phyloP scores from a whole-genome alignment of 23 tunicate species.

The Trididemnum clinides region DNA sequence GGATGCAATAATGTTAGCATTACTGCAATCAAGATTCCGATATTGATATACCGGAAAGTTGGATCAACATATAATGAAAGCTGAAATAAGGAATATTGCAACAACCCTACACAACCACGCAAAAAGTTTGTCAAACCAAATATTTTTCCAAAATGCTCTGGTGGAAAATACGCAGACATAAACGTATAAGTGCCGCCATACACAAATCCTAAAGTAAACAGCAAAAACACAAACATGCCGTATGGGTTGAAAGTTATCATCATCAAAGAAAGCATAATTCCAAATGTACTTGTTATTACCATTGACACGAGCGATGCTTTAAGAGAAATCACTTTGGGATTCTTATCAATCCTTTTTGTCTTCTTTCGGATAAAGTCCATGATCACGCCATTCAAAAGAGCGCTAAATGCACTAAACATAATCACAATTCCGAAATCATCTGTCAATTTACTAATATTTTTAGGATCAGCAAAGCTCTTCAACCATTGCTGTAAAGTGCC shows the following conservation, averaged over 20 bases:
- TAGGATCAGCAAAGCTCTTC: not conserved
- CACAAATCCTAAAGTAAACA: conserved; percentile 2
- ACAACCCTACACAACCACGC: not conserved
- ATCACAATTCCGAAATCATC: conserved; percentile 31
- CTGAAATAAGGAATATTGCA: conserved; percentile 24
- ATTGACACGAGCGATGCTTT: not conserved
- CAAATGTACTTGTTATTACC: not conserved
- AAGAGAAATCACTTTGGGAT: not conserved
- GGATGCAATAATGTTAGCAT: conserved; percentile 20
- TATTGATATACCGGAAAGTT: not conserved
- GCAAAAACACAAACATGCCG: conserved; percentile 4
- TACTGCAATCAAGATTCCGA: not conserved
- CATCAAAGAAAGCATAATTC: not conserved
- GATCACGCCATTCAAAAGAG: conserved; percentile 27
- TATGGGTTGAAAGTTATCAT: not conserved
- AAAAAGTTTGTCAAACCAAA: conserved; percentile 13
- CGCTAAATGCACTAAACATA: conserved; percentile 2
- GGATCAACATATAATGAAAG: conserved; percentile 19
- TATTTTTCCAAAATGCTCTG: conserved; percentile 38
- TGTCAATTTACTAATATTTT: not conserved
- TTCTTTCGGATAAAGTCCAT: conserved; percentile 5
- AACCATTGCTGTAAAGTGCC: conserved; percentile 17
- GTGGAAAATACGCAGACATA: conserved; percentile 1
- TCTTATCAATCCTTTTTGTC: not conserved
- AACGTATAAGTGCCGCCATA: not conserved